phyloP scores from a whole-genome alignment of 1,140 invertebrate genomes.

The Cyclargus thomasi region DNA sequence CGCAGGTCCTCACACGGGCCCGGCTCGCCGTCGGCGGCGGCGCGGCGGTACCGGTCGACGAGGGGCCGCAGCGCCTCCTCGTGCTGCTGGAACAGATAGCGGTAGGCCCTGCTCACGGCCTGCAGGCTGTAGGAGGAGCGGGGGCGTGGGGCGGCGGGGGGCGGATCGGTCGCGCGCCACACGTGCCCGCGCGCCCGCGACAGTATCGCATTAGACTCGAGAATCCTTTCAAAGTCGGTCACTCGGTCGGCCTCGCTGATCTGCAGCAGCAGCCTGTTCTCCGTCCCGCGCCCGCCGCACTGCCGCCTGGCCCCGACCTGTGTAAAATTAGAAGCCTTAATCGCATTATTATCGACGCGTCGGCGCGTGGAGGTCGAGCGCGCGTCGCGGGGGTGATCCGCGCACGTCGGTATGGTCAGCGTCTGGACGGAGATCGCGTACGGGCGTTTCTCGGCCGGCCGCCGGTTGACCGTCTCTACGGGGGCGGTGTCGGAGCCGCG shows the following conservation, averaged over 20 bases:
- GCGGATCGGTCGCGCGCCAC: conserved; percentile 47
- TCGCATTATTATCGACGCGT: conserved; percentile 53
- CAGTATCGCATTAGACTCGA: conserved; percentile 74
- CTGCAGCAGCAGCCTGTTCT: conserved; percentile 69
- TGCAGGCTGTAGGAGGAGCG: conserved; percentile 64
- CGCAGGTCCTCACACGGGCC: conserved; percentile 64
- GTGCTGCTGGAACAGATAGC: conserved; percentile 65
- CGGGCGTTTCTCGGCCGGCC: conserved; percentile 51
- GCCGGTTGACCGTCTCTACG: conserved; percentile 51
- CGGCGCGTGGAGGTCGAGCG: conserved; percentile 56
- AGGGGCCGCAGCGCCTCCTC: conserved; percentile 62
- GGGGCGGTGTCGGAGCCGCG: conserved; percentile 18
- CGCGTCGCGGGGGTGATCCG: conserved; percentile 43
- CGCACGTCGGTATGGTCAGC: conserved; percentile 60
- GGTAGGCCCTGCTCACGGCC: conserved; percentile 64
- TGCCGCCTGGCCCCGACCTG: conserved; percentile 63
- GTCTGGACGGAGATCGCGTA: conserved; percentile 55
- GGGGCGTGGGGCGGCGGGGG: conserved; percentile 49
- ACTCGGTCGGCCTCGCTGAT: conserved; percentile 75
- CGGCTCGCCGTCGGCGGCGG: conserved; percentile 22
- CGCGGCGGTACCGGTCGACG: conserved; percentile 44
- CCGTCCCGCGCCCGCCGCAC: conserved; percentile 63
- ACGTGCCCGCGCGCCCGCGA: conserved; percentile 53
- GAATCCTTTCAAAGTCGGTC: conserved; percentile 76
- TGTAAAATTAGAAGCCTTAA: conserved; percentile 64